Evolutionary conservation across 2,888 invertebrate genomes (phyloP).

Genomic region (Malthinus seriepunctatus): DNA sequence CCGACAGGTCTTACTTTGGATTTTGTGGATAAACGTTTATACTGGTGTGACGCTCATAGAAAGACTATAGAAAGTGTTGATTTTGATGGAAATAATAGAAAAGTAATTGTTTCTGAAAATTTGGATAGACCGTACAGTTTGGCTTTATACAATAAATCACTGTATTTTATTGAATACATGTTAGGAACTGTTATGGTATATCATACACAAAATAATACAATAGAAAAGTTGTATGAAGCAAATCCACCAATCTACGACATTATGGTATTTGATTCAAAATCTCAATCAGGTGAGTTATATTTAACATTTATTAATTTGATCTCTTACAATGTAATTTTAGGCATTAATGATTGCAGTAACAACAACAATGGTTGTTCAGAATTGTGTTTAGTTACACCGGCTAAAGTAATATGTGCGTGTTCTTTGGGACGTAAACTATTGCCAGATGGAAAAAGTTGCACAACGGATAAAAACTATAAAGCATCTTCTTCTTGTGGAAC

Average conservation of each 20-base stretch:
- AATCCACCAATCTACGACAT: conserved; percentile 70
- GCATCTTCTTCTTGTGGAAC: conserved; percentile 46
- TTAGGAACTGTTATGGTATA: conserved; percentile 63
- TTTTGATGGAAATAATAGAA: conserved; percentile 59
- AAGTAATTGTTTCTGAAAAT: conserved; percentile 56
- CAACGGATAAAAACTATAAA: conserved; percentile 49
- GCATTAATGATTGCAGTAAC: conserved; percentile 52
- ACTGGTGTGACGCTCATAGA: conserved; percentile 74
- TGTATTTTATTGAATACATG: conserved; percentile 74
- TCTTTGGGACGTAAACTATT: conserved; percentile 61
- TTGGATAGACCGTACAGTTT: conserved; percentile 67
- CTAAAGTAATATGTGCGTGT: conserved; percentile 63
- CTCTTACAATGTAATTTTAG: conserved; percentile 32
- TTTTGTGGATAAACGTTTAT: conserved; percentile 59
- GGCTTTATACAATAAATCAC: conserved; percentile 63
- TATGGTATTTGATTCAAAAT: conserved; percentile 64
- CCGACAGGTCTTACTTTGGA: conserved; percentile 78
- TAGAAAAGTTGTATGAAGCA: conserved; percentile 59
- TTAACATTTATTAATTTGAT: conserved; percentile 5
- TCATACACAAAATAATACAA: conserved; percentile 52
- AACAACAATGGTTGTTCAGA: conserved; percentile 63
- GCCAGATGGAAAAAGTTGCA: conserved; percentile 44
- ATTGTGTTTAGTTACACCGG: conserved; percentile 69
- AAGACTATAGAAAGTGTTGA: conserved; percentile 69
- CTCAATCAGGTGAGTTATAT: conserved; percentile 57